Percentiles rank a stretch among this genome's conserved stretches.
Conservation (phyloP, 2,888 invertebrate genomes). For the Nycteola revayana region DNA sequence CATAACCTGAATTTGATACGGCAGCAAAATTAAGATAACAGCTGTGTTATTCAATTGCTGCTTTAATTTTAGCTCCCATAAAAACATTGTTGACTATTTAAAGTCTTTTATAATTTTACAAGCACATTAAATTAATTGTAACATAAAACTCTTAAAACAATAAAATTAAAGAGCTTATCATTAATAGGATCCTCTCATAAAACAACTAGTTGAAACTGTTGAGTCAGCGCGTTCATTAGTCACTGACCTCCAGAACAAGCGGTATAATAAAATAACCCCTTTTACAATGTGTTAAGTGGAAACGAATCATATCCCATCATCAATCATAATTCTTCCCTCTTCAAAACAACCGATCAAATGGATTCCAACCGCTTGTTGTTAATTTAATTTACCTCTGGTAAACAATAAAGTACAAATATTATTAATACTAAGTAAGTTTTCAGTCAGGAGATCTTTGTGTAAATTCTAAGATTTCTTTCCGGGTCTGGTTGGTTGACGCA, state of each 20-base stretch:
- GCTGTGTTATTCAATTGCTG: no score
- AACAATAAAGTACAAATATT: no score
- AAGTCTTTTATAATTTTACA: no score
- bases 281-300: slow-evolving; percentile 78
- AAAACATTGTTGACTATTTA: no score
- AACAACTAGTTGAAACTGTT: slow-evolving; percentile 55
- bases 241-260: slow-evolving; percentile 66
- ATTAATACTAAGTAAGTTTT: no score
- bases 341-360: slow-evolving; percentile 44
- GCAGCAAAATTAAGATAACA: no score
- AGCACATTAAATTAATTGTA: no score
- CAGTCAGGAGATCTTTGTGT: no score
- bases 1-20: no score
- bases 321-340: slow-evolving; percentile 74
- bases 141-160: slow-evolving; percentile 21
- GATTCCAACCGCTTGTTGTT: slow-evolving; percentile 47
- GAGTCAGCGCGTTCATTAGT: slow-evolving; percentile 74
- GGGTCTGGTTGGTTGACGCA: no score
- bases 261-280: slow-evolving; percentile 76
- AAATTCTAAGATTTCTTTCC: no score
- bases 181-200: slow-evolving; percentile 48
- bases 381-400: slow-evolving; percentile 52
- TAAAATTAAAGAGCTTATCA: slow-evolving; percentile 28
- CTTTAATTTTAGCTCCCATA: no score
- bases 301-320: slow-evolving; percentile 76